These are phyloP conservation scores for Micromys minutus DNA, from an alignment of 2,113 vertebrate species.

Conservation along the genomic window DNA sequence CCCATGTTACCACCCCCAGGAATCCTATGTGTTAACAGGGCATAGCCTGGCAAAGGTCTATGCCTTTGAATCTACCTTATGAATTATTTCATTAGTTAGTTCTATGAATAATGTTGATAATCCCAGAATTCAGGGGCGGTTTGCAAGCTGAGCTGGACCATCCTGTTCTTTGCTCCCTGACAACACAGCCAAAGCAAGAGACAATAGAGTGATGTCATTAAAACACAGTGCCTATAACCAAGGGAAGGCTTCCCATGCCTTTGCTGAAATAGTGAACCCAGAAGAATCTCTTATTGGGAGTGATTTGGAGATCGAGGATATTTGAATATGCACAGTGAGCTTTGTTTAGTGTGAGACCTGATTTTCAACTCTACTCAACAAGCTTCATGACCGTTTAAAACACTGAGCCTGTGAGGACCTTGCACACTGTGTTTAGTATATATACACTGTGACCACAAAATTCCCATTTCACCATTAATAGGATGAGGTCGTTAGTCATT, in stretches of 20 bases:
- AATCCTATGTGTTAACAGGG: neutral
- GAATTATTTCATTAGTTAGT: neutral
- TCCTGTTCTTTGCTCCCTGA: neutral
- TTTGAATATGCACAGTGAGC: no score
- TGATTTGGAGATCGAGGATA: neutral
- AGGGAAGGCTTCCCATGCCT: neutral
- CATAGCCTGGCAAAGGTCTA: no score
- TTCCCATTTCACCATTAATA: no score
- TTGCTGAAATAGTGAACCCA: no score
- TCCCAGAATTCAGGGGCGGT: neutral
- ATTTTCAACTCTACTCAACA: neutral
- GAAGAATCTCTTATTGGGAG: neutral
- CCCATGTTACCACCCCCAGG: rapidly evolving
- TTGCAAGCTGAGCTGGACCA: neutral
- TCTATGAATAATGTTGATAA: neutral
- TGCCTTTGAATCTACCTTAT: no score
- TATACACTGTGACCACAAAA: neutral
- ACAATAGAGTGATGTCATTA: neutral
- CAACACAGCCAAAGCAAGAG: neutral
- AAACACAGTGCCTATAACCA: neutral
- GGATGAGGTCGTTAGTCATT: neutral
- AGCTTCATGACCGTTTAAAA: neutral
- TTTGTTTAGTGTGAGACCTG: neutral
- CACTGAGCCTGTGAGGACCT: neutral
- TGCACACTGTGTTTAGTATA: no score